Conservation (phyloP, 2,113 vertebrate species). For the Amphiprion percula region DNA sequence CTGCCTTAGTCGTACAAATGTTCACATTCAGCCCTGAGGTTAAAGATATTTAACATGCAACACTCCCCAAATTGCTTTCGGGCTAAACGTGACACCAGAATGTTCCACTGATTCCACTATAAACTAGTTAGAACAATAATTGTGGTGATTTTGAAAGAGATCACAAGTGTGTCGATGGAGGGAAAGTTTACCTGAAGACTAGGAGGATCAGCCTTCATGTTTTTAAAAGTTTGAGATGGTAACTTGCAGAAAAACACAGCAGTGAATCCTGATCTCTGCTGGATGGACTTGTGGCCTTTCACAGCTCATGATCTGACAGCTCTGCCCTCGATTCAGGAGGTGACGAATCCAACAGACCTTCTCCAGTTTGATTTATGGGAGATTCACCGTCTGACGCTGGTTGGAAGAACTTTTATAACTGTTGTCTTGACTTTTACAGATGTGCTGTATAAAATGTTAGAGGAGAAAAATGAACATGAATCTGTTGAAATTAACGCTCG, state of each 20-base stretch:
- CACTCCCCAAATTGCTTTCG: too few species aligned
- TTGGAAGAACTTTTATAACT: too few species aligned
- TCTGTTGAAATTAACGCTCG: too few species aligned
- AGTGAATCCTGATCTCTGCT: not conserved
- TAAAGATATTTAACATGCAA: not conserved
- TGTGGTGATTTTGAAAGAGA: not conserved
- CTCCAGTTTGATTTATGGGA: conserved; percentile 1
- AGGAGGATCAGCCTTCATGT: too few species aligned
- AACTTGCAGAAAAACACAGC: too few species aligned
- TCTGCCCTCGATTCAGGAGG: not conserved
- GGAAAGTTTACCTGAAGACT: too few species aligned
- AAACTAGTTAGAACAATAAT: not conserved
- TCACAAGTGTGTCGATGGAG: not conserved
- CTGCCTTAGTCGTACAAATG: not conserved
- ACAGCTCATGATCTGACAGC: not conserved
- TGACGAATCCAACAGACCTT: conserved; percentile 9
- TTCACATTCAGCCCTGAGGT: not conserved
- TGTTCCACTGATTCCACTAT: not conserved
- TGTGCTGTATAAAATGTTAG: too few species aligned
- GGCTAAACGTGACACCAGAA: not conserved
- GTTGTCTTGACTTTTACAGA: too few species aligned
- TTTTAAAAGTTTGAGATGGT: too few species aligned
- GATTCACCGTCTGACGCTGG: not conserved
- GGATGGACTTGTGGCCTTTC: not conserved
- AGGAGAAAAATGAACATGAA: too few species aligned